Percentiles rank a stretch among this genome's conserved stretches.
phyloP scores from a whole-genome alignment of 1,140 invertebrate species.

The Drosophila gunungcola region DNA sequence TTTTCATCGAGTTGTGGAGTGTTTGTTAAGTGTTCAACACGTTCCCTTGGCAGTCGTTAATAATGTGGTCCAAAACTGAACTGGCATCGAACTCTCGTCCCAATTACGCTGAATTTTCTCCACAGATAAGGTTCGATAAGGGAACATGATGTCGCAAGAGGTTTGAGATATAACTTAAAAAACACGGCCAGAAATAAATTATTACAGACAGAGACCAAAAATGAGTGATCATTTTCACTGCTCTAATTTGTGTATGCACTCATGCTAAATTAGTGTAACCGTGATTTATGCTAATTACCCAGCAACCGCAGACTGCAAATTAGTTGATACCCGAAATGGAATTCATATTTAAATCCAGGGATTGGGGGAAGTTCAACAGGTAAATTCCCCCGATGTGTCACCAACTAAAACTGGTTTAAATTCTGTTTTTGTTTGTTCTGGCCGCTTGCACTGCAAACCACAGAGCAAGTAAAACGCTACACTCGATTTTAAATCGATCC shows the following conservation, averaged over 20 bases:
- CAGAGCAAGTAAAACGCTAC: constrained; percentile 17
- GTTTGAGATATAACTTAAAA: constrained; percentile 7
- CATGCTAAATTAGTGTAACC: not conserved
- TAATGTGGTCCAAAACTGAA: constrained; percentile 13
- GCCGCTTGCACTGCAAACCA: constrained; percentile 18
- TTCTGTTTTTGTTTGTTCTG: constrained; percentile 31
- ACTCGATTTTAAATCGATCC: constrained; percentile 33
- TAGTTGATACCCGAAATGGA: constrained; percentile 21
- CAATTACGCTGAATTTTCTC: constrained; percentile 15
- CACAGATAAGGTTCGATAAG: constrained; percentile 32
- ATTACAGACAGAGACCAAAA: not conserved
- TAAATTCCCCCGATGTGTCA: constrained; percentile 43
- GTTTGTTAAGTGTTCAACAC: constrained; percentile 24
- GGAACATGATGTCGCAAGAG: constrained; percentile 2
- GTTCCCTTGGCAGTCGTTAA: constrained; percentile 32
- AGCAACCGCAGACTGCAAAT: constrained; percentile 25
- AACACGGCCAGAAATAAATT: not conserved
- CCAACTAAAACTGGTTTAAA: constrained; percentile 32
- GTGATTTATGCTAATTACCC: constrained; percentile 17
- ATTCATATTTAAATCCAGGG: not conserved
- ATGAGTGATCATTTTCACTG: constrained; percentile 1
- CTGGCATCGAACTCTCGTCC: constrained; percentile 11
- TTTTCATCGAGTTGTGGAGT: constrained; percentile 9
- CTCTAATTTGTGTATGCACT: not conserved
- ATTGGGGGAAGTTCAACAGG: constrained; percentile 38